Base-by-base conservation (phyloP, 2,888 invertebrate genomes). In the Syrista parreyssii region DNA sequence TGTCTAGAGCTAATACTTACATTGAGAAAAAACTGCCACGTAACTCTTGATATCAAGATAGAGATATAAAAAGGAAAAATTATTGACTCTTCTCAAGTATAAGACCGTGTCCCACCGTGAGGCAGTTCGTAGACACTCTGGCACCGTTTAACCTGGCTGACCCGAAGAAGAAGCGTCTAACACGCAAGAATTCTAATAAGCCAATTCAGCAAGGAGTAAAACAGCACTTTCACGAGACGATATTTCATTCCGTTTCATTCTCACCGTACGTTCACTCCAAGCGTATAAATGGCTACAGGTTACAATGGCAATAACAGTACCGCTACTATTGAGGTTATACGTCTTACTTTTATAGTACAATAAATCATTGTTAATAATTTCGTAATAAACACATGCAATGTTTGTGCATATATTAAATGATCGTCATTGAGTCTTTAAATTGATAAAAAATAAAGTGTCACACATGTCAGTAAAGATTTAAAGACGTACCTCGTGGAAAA, bases 401-500 rank as follows among this genome's bases (percentile, higher is more conserved):
- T 9, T 55, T 2, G 23, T 23, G 23, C 15, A 40, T 40, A 40
- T 2, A 2, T 40, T 15, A 9, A 23, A 9, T 9, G 9, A 55
- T 23, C 23, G 6, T 40, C 23, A 40, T 23, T 23, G 23, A 55
- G 23, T 55, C 9, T 6, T 55, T 55, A 55, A 55, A 55, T 9
- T 55, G 55, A 55, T 55, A 23, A 23, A 4, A 15, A 6, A 55
- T 55, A 55, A 23, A 55, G 6, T 55, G 55, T 55, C 23, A 55
- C 9, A 23, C 6, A 23, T 6, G 23, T 23, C 55, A 23, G 6
- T 55, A 55, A 55, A 23, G 15, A 55, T 55, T 15, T 55, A 55
- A 15, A 55, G 15, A 6, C 2, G 23, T 84, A 84, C 85, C 85
- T 84, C 83, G 76, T 80, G 76, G 79, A 81, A 79, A 73, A 75